These are phyloP conservation scores for Sturmia bella DNA, from an alignment of 2,888 invertebrate species.

Conservation along the genomic window DNA sequence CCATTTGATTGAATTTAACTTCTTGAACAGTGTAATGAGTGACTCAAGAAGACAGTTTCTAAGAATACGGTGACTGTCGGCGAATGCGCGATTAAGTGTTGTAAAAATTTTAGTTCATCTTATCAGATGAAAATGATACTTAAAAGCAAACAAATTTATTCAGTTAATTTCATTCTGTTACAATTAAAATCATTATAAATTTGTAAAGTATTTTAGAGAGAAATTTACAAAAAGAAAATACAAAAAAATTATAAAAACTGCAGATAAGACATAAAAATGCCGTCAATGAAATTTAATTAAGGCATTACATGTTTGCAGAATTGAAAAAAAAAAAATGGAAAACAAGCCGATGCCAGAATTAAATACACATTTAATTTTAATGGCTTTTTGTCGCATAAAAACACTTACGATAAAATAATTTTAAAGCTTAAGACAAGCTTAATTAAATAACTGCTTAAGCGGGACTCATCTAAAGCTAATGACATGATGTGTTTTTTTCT, in stretches of 20 bases:
- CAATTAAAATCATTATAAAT: slow-evolving; percentile 1
- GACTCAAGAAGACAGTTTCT: slow-evolving; percentile 28
- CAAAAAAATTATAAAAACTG: background rate
- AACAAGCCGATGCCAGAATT: background rate
- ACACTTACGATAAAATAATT: background rate
- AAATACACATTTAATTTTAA: slow-evolving; percentile 9
- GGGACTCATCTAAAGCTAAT: too few species aligned
- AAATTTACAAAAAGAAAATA: background rate
- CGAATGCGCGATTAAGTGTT: background rate
- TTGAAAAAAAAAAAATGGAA: background rate
- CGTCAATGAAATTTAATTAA: slow-evolving; percentile 6
- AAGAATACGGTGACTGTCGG: background rate
- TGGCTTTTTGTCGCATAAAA: background rate
- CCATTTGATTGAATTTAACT: slow-evolving; percentile 13
- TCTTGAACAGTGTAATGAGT: slow-evolving; percentile 4
- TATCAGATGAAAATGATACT: slow-evolving; percentile 34
- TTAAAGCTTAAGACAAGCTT: background rate
- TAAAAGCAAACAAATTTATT: slow-evolving; percentile 3
- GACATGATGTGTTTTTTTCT: too few species aligned
- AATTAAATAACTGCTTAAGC: background rate
- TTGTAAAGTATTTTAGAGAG: slow-evolving; percentile 14
- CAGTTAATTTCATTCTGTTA: slow-evolving; percentile 39
- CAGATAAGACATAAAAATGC: slow-evolving; percentile 34
- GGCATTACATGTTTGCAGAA: background rate
- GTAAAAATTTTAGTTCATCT: background rate